phyloP scores from a whole-genome alignment of 2,797 vertebrate genomes.

The Sciaenops ocellatus region DNA sequence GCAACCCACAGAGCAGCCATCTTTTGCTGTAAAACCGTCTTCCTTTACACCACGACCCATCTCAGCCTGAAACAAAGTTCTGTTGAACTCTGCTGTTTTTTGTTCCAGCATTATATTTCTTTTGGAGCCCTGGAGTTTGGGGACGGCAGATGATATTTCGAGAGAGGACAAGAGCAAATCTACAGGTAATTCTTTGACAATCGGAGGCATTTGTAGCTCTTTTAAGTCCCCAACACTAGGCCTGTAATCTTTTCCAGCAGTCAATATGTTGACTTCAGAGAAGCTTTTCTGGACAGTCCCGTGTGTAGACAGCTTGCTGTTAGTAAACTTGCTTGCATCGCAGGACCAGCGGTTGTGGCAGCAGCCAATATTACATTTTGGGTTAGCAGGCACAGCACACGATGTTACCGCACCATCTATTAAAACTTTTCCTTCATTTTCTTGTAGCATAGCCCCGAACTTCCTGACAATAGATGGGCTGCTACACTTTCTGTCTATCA shows the following conservation, averaged over 20 bases:
- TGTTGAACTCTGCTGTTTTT: slow-evolving; percentile 96
- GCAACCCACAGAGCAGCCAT: slow-evolving; percentile 66
- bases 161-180: slow-evolving; percentile 71
- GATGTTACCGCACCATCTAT: slow-evolving; percentile 73
- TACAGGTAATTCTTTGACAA: slow-evolving; percentile 66
- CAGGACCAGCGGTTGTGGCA: slow-evolving; percentile 89
- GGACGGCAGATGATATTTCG: slow-evolving; percentile 63
- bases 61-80: slow-evolving; percentile 93
- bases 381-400: slow-evolving; percentile 74
- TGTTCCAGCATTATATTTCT: slow-evolving; percentile 92
- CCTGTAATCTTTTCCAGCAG: slow-evolving; percentile 72
- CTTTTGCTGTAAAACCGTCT: slow-evolving; percentile 67
- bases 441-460: slow-evolving; percentile 82
- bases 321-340: slow-evolving; percentile 83
- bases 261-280: slow-evolving; percentile 86
- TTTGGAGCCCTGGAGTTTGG: slow-evolving; percentile 68
- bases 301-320: slow-evolving; percentile 75
- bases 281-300: slow-evolving; percentile 88
- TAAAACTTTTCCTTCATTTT: slow-evolving; percentile 85
- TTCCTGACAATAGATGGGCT: slow-evolving; percentile 84
- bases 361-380: slow-evolving; percentile 83
- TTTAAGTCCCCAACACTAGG: slow-evolving; percentile 56
- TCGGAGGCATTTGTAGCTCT: slow-evolving; percentile 57
- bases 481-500: slow-evolving; percentile 77
- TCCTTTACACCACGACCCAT: slow-evolving; percentile 80